Conservation (phyloP, 2,888 invertebrate genomes). For the Aphidoletes aphidimyza region DNA sequence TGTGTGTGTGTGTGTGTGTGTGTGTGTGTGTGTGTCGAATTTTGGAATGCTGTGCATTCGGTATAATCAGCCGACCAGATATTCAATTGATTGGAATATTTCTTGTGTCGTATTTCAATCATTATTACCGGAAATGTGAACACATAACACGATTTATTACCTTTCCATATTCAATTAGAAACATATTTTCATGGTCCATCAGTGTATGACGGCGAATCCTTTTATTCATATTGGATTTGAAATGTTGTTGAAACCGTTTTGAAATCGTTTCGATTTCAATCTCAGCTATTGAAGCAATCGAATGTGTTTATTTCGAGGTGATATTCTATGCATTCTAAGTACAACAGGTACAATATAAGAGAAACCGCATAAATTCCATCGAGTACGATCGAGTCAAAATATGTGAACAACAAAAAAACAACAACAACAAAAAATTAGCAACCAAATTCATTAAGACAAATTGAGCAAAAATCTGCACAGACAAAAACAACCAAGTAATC, state of each 20-base stretch:
- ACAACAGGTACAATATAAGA: too few relatives aligned
- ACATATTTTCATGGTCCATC: not conserved
- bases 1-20: too few relatives aligned
- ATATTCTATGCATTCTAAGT: not conserved
- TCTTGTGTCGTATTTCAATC: not conserved
- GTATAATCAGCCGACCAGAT: too few relatives aligned
- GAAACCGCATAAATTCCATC: too few relatives aligned
- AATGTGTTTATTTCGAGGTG: not conserved
- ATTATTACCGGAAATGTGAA: not conserved
- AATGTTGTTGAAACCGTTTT: not conserved
- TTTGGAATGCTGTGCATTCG: too few relatives aligned
- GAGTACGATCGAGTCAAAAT: too few relatives aligned
- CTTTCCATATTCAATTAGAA: not conserved
- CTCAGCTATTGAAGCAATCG: not conserved
- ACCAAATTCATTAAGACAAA: not conserved
- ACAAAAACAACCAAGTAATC: not conserved
- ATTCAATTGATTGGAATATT: too few relatives aligned
- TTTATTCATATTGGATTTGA: not conserved
- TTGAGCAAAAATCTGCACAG: too few relatives aligned
- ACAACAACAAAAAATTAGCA: slow-evolving; percentile 7
- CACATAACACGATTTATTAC: not conserved
- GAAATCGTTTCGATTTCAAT: slow-evolving; percentile 1
- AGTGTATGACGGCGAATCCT: not conserved
- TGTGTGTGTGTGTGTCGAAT: too few relatives aligned
- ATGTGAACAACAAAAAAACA: too few relatives aligned